These are phyloP conservation scores for Pandemis corylana DNA, from an alignment of 2,888 invertebrate species.

Conservation along the genomic window DNA sequence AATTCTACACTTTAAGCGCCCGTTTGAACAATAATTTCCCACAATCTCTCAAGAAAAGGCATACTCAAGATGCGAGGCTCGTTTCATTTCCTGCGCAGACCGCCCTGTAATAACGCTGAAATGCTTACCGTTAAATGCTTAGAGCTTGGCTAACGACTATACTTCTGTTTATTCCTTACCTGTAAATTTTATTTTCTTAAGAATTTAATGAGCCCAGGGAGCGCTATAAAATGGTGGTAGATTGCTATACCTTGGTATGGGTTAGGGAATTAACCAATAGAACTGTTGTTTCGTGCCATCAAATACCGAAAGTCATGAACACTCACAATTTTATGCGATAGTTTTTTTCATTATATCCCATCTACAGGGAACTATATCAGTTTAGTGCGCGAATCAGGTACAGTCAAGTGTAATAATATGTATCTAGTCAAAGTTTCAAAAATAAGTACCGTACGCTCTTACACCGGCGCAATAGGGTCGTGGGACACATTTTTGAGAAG, in stretches of 20 bases:
- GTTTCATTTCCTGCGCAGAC: constrained; percentile 28
- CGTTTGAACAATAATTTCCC: constrained; percentile 8
- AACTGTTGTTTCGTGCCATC: too few species aligned
- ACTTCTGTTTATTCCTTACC: not conserved
- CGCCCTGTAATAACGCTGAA: constrained; percentile 18
- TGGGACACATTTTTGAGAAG: too few species aligned
- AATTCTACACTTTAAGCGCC: not conserved
- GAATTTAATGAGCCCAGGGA: not conserved
- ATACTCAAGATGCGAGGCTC: constrained; percentile 5
- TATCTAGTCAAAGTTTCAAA: too few species aligned
- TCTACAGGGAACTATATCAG: too few species aligned
- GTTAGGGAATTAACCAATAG: too few species aligned
- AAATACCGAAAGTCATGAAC: too few species aligned
- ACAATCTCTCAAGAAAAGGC: constrained; percentile 10
- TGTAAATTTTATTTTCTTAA: constrained; percentile 1
- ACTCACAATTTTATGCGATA: too few species aligned
- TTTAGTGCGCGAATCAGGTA: too few species aligned
- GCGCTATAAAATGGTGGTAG: not conserved
- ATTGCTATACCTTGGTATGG: not conserved
- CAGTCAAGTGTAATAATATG: too few species aligned
- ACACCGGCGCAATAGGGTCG: too few species aligned
- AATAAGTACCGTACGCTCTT: too few species aligned
- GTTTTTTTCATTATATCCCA: too few species aligned
- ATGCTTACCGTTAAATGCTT: constrained; percentile 20
- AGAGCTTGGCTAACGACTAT: constrained; percentile 1